Base-by-base conservation (phyloP, 1,140 invertebrate species). In the Nomia melanderi region DNA sequence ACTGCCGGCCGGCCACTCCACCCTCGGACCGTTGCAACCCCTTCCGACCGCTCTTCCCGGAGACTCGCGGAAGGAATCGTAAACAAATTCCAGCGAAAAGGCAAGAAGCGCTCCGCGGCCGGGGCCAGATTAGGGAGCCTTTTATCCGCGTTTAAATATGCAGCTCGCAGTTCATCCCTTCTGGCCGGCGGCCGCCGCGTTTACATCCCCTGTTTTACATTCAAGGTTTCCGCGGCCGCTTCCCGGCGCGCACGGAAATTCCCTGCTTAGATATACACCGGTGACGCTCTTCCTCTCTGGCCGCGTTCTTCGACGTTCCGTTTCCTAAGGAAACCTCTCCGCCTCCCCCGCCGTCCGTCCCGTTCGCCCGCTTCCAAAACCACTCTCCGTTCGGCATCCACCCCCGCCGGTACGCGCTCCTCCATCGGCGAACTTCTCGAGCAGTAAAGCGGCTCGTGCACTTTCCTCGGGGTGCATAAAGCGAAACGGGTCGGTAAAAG, bases 361-460 rank as follows among this genome's bases (percentile, higher is more conserved):
- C n/a, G n/a, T n/a, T n/a, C n/a, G n/a, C n/a, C n/a, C n/a, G n/a
- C n/a, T n/a, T n/a, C n/a, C n/a, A n/a, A n/a, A n/a, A n/a, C n/a
- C n/a, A n/a, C n/a, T n/a, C n/a, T n/a, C n/a, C 66, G 73, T 29
- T 66, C 66, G 41, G 41, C n/a, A 12, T 39, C 27, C 76, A n/a
- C n/a, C n/a, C n/a, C n/a, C n/a, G n/a, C n/a, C n/a, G n/a, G 12
- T 11, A 25, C 25, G 44, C 53, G 53, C 63, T 70, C 75, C 65
- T 74, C 78, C 50, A 31, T 54, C 53, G 81, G 69, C 77, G 31
- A 88, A 86, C 79, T 86, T 82, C 85, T 85, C 84, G 53, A 66
- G 86, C 78, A 83, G 79, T 87, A 87, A 87, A 87, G 79, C 81
- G 75, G 78, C 79, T 79, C 76, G 78, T 85, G 83, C 86, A 86